Base-by-base conservation (phyloP, 2,888 invertebrate genomes). In the Ophion ventricosus region DNA sequence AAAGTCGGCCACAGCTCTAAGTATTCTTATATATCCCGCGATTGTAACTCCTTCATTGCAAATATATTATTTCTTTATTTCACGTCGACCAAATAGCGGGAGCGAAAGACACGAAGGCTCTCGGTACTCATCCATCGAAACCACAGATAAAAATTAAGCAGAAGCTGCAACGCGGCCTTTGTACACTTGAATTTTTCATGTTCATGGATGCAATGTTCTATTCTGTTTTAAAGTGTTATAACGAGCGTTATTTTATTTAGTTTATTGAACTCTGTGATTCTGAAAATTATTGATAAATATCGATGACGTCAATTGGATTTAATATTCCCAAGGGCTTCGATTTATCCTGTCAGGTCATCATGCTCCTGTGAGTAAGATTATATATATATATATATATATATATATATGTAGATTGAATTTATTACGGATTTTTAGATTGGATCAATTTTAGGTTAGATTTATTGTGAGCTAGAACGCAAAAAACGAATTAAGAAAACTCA, bases 41-140 rank as follows among this genome's bases (percentile, higher is more conserved):
- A 74, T 80, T 81, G 59, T 75, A 40, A 61, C 59, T 70, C 29
- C 10, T 26, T 49, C 35, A 29, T 35, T 54, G 54, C 26, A 35
- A 63, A 20, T 80, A 25, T 61, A 26, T 72, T 54, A 80, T 80
- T 77, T 64, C 63, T 69, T 75, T 79, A 82, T 81, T 81, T 81
- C 77, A 81, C 84, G 77, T 80, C 73, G 59, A 85, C 69, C 56
- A 56, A 81, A 73, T 64, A 72, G 64, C 82, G 54, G 63, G 80
- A 64, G 57, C 54, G 78, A 63, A 63, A 61, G 74, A 77, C 63
- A 82, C 78, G 85, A 80, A 86, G 86, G 85, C 87, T 87, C 87
- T 87, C 87, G 87, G 88, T 87, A 87, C 85, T 83, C 78, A n/a
- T 74, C 56, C 75, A 49, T 74, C 29, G 26, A 23, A 54, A 54